Base-by-base conservation (phyloP, 1,140 invertebrate genomes). In the Laupala kohalensis region DNA sequence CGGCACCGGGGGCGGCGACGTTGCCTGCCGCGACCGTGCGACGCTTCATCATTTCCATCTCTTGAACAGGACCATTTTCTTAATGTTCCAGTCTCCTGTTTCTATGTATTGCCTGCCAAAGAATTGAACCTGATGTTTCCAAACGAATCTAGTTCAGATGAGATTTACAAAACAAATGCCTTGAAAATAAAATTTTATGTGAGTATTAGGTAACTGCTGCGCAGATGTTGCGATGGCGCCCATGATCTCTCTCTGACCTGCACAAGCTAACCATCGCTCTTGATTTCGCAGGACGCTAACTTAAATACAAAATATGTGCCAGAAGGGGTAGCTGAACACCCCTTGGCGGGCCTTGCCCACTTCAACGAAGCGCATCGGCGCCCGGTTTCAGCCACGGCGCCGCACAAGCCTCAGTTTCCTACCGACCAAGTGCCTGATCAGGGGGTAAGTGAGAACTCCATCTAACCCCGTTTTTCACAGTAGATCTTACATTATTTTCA, bases 71-170 rank as follows among this genome's bases (percentile, higher is more conserved):
- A 64, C 23, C 5, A 26, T 24, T 26, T 66, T 15, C n/a, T 25
- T 66, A 4, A 15, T 66, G 9, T 70, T 70, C 24, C 69, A 70
- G 69, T 62, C 37, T 30, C 37, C 69, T 72, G 72, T 84, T 84
- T 84, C 81, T 83, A 84, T 82, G 81, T 81, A 84, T 85, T 83
- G 82, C 83, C 83, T 84, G 83, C 83, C 84, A 84, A 85, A 85
- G 83, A 84, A 83, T 83, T 84, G 83, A 84, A 81, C 82, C 82
- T 82, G 83, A 85, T 85, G 83, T 85, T 84, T 84, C 83, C 82
- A 84, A 80, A 84, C 83, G 82, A 84, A 83, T 84, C 83, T 85
- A 85, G 83, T 85, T 85, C 83, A 84, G 81, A 83, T 83, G 83
- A 84, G 80, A 84, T 84, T 84, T 84, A 82, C 78, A 81, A 84